Evolutionary conservation across 1,140 invertebrate genomes (phyloP).

Genomic region (Philaenus spumarius): DNA sequence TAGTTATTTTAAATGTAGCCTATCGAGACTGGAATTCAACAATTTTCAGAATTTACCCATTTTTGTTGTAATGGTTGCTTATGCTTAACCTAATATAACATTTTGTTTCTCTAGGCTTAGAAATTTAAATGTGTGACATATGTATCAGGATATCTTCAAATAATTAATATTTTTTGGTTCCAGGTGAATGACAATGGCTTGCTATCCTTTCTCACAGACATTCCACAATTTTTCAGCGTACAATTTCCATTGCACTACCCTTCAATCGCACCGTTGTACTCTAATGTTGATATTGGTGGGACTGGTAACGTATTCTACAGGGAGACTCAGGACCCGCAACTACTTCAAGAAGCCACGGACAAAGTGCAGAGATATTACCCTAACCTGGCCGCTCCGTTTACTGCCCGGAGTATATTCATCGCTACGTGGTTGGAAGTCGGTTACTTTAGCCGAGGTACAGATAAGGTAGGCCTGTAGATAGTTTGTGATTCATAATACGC

Average conservation of each 20-base stretch:
- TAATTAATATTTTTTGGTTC: no score
- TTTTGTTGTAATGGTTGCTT: no score
- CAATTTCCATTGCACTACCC: slow-evolving; percentile 88
- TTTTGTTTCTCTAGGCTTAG: no score
- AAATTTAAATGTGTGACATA: no score
- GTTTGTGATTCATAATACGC: no score
- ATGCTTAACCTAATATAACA: no score
- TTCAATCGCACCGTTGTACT: slow-evolving; percentile 83
- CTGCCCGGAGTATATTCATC: slow-evolving; percentile 57
- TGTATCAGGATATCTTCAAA: no score
- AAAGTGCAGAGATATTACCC: slow-evolving; percentile 64
- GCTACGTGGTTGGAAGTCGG: slow-evolving; percentile 71
- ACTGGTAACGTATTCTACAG: slow-evolving; percentile 71
- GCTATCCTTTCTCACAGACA: slow-evolving; percentile 80
- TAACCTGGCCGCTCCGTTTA: slow-evolving; percentile 53
- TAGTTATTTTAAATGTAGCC: no score
- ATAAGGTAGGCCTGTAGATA: slow-evolving; percentile 44
- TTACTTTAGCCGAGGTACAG: slow-evolving; percentile 48
- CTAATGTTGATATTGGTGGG: slow-evolving; percentile 78
- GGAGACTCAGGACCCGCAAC: slow-evolving; percentile 57
- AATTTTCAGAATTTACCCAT: no score
- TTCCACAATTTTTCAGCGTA: slow-evolving; percentile 76
- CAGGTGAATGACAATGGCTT: slow-evolving; percentile 90
- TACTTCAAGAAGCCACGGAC: slow-evolving; percentile 56
- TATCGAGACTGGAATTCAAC: no score